Base-by-base conservation (phyloP, 2,797 vertebrate species). In the Alcedo quadribrachys region DNA sequence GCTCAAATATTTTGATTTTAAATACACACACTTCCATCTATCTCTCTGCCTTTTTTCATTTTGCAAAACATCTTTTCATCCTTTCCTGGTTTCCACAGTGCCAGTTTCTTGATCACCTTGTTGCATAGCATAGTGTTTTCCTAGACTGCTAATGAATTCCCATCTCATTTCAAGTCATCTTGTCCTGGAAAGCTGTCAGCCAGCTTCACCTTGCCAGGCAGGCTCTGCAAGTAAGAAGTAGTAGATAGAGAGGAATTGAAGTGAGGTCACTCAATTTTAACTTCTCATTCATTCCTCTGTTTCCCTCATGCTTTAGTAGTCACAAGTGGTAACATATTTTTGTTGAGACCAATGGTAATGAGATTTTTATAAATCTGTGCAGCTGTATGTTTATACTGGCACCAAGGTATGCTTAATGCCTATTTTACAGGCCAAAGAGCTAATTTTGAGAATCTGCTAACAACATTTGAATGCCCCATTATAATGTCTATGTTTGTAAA, bases 301-400 rank as follows among this genome's bases (percentile, higher is more conserved):
- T 82, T 89, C 54, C 51, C 37, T 91, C 42, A 25, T 7, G 40
- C 53, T 81, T 92, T 21, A 78, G 22, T 74, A 85, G 65, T 82
- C 75, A 82, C 40, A 61, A 87, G 78, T 61, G 62, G 46, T 71
- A 68, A 79, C 19, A 22, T 68, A 43, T 77, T 95, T 96, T 89
- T 87, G 43, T 75, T 79, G 70, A 89, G 87, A 74, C 60, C 32
- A 74, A 42, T 88, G 67, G 46, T 40, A 66, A 50, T 69, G 69
- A 73, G 67, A 63, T 80, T 93, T 89, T 93, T 65, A 81, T 71
- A 85, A 87, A 62, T 71, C 54, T 65, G 71, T 85, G 62, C 55
- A 87, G 58, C 78, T 92, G 78, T 42, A 32, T 95, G 74, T 93
- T 92, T 91, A 21, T 75, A 19, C 70, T 93, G 83, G 85, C 86